Base-by-base conservation (phyloP, 2,797 vertebrate genomes). In the Gymnopithys bicolor region DNA sequence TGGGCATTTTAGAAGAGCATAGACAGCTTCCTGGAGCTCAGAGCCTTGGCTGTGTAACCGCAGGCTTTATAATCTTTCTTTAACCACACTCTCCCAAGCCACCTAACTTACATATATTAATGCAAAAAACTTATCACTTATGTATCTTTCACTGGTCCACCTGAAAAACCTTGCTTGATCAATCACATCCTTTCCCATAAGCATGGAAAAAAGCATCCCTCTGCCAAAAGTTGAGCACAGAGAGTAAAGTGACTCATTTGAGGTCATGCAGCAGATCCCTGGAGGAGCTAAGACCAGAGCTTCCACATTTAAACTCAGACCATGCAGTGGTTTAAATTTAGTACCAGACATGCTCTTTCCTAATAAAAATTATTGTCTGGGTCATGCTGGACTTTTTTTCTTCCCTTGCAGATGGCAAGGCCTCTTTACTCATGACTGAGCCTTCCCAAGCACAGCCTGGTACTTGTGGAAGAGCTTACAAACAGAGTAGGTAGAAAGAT, bases 241-340 rank as follows among this genome's bases (percentile, higher is more conserved):
- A 64, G 53, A 48, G 28, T 7, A 3, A 23, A 82, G 21, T 70
- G 77, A 95, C 37, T 86, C 67, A 69, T 35, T 68, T 64, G 64
- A 91, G 23, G 35, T 63, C 51, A 90, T 17, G 17, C 32, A 89
- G 68, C 15, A 66, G 46, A 90, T 63, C 70, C 25, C 37, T 71
- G 46, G 22, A 39, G 79, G 32, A 79, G 9, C 25, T 69, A 63
- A 76, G 43, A 56, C 18, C 62, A 88, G 55, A 82, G 55, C 41
- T 73, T 91, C 62, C 67, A 91, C 33, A 7, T 67, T 52, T 64
- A 45, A 74, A 68, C 48, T 90, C 78, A 70, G 84, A 68, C 18
- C 7, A 51, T 32, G 22, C 5, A 53, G 74, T 63, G 77, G 85
- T 84, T 89, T 90, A 95, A 94, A 95, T 87, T 87, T 85, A 94